A percentile compares a stretch with the other conserved stretches of the same genome.
Conservation (phyloP, 2,797 vertebrate genomes). For the Linurgus olivaceus region DNA sequence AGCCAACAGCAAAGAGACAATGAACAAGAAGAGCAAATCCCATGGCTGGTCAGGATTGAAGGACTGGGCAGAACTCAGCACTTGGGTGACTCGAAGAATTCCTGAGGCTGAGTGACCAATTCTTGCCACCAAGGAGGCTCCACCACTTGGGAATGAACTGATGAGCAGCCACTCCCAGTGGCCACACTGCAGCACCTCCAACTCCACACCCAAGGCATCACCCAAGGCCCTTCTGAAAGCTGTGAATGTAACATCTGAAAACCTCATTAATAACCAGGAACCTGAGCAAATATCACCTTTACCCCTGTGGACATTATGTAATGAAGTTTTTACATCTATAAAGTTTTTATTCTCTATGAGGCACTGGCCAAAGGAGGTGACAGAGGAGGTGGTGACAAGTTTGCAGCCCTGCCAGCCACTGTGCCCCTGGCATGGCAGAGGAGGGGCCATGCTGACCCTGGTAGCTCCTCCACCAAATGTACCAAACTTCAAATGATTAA, state of each 20-base stretch:
- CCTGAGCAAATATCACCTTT: not conserved
- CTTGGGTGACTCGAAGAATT: not conserved
- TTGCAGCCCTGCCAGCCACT: not conserved
- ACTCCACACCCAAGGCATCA: not conserved
- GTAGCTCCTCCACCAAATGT: not conserved
- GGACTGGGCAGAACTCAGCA: not conserved
- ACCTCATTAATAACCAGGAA: not conserved
- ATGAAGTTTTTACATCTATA: not conserved
- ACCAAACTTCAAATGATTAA: not conserved
- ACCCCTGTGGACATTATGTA: not conserved
- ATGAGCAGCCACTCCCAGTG: not conserved
- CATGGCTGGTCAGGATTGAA: fast-evolving
- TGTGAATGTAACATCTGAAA: not conserved
- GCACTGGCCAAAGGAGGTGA: not conserved
- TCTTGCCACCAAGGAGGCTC: not conserved
- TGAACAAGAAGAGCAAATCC: not conserved
- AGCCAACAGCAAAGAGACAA: not conserved
- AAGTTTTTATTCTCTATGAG: not conserved
- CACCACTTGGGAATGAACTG: not conserved
- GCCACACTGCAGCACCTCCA: not conserved
- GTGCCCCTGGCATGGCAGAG: fast-evolving
- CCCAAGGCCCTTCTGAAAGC: not conserved
- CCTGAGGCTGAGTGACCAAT: fast-evolving
- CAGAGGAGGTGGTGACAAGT: not conserved
- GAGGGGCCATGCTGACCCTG: not conserved